Conservation (phyloP, 2,888 invertebrate genomes). For the Pandemis cinnamomeana region DNA sequence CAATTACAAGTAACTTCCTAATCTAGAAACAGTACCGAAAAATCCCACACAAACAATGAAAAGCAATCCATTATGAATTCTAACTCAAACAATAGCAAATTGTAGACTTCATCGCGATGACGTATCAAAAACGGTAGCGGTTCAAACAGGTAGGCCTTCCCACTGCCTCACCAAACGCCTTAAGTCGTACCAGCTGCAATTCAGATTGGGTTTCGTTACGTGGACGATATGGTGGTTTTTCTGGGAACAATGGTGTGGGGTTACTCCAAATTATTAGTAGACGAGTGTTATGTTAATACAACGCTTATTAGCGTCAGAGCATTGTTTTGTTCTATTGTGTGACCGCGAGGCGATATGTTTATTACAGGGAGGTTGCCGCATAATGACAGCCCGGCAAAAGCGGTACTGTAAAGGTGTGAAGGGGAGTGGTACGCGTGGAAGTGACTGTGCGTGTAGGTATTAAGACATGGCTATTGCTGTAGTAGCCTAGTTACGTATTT, state of each 20-base stretch:
- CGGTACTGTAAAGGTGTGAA: slow-evolving; percentile 26
- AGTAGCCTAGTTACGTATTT: too few species aligned
- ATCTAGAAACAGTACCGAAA: not conserved
- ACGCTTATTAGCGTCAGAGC: slow-evolving; percentile 56
- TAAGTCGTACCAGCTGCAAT: not conserved
- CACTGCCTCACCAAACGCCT: too few species aligned
- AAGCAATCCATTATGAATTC: slow-evolving; percentile 19
- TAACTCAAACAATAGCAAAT: slow-evolving; percentile 37
- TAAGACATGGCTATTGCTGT: not conserved
- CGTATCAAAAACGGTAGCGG: slow-evolving; percentile 41
- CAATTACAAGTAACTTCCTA: not conserved
- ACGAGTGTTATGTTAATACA: slow-evolving; percentile 13
- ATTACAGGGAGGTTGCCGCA: slow-evolving; percentile 60
- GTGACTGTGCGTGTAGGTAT: not conserved
- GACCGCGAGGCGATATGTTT: slow-evolving; percentile 72
- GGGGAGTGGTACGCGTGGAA: not conserved
- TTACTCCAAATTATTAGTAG: slow-evolving; percentile 9
- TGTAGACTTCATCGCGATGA: slow-evolving; percentile 38
- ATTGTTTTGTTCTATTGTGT: slow-evolving; percentile 55
- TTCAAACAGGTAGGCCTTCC: slow-evolving; percentile 27
- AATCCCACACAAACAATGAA: slow-evolving; percentile 20
- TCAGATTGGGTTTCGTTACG: not conserved
- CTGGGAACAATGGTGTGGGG: not conserved
- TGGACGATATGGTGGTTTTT: slow-evolving; percentile 5
- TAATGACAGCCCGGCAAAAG: slow-evolving; percentile 49